Base-by-base conservation (phyloP, 2,797 vertebrate genomes). In the Coregonus ussuriensis region DNA sequence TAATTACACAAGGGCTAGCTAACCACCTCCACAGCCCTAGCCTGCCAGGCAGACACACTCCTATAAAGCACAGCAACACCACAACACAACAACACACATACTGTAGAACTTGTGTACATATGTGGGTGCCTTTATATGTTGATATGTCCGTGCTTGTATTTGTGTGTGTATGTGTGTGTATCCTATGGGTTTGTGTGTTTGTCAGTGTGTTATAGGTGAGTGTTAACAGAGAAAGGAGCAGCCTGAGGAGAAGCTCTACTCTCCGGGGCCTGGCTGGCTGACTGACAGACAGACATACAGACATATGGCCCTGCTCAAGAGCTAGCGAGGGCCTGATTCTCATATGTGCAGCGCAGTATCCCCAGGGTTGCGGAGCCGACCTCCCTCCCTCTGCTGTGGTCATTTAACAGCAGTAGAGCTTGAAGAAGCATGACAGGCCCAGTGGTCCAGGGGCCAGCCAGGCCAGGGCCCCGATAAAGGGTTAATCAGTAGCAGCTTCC, bases 311-410 rank as follows among this genome's bases (percentile, higher is more conserved):
- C 51, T 51, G 47, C n/a, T 53, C 25, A 72, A 47, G 9, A 25
- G 63, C 21, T 94, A 94, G 93, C 89, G 88, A 93, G 92, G 89
- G 92, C 92, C 94, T 96, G 95, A 96, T 96, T 94, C 95, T 95
- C 96, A 95, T 95, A 95, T 96, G 95, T 94, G 41, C 41, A 47
- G 41, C 7, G 9, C 41, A 47, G 41, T 11, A 47, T 47, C 41
- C 41, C 41, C 41, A 47, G 41, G 35, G 41, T 7, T 7, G 41
- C 9, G 0, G 41, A 47, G 41, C 87, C 90, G 92, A 91, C 92
- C 94, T 90, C 91, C 78, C 78, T 95, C 91, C 92, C 81, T 82
- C 86, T 82, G 86, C 89, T 62, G 59, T 62, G 59, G 59, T 62
- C 21, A 62, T 62, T 62, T 62, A 21, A 62, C 21, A 90, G 92